phyloP scores from a whole-genome alignment of 2,113 vertebrate genomes.

The Hippopotamus amphibius region DNA sequence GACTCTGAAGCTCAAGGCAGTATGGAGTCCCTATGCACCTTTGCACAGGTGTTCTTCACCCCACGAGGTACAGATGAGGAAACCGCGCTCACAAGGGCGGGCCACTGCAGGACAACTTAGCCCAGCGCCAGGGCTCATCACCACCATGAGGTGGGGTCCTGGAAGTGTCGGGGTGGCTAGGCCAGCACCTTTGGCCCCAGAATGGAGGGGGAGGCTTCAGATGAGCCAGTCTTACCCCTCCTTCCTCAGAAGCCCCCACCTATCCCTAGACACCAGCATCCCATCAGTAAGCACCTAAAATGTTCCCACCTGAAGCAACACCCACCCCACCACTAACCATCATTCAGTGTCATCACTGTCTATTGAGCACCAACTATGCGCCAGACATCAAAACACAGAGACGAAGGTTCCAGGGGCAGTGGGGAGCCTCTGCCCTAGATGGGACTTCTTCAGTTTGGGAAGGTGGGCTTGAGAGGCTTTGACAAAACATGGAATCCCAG shows the following conservation, averaged over 20 bases:
- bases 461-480: neutral
- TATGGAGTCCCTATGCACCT: rapidly evolving
- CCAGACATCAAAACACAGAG: neutral
- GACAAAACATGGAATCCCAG: neutral
- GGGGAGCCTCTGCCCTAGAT: neutral
- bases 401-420: neutral
- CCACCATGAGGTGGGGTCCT: neutral
- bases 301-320: neutral
- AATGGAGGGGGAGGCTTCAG: neutral
- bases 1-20: neutral
- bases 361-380: neutral
- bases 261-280: neutral
- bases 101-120: no score
- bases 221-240: neutral
- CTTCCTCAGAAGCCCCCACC: neutral
- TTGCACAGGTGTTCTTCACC: neutral
- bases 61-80: neutral
- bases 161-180: neutral
- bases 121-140: neutral
- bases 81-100: rapidly evolving
- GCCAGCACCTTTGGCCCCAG: neutral
- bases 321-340: neutral
- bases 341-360: neutral
- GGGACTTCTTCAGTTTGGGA: neutral
- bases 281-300: neutral